phyloP scores from a whole-genome alignment of 2,113 vertebrate genomes.

The Zingel zingel region DNA sequence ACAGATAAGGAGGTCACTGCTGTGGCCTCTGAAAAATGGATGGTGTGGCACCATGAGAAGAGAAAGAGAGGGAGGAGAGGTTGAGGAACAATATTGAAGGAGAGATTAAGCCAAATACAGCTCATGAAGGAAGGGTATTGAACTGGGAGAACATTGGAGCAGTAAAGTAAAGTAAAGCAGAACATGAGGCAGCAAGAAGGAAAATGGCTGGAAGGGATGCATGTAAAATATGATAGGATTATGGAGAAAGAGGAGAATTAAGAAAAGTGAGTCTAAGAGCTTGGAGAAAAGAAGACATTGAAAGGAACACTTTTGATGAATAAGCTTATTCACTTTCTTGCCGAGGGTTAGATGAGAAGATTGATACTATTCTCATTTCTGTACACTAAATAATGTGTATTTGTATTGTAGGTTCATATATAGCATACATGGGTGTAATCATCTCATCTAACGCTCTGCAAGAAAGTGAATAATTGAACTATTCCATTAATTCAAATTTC shows the following conservation, averaged over 20 bases:
- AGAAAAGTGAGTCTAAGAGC: not conserved
- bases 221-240: not conserved
- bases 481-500: not conserved
- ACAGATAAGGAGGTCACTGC: conserved; percentile 21
- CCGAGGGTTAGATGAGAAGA: not conserved
- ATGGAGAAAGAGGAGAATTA: not conserved
- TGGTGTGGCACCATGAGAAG: not conserved
- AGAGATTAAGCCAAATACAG: not conserved
- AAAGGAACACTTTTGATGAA: not conserved
- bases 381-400: too few species aligned
- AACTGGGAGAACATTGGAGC: not conserved
- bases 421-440: not conserved
- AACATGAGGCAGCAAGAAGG: not conserved
- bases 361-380: too few species aligned
- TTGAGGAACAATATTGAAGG: not conserved
- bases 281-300: too few species aligned
- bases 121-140: not conserved
- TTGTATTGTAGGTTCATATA: not conserved
- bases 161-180: conserved; percentile 17
- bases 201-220: conserved; percentile 18
- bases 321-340: fast-evolving
- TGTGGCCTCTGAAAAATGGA: conserved; percentile 23
- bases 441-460: not conserved
- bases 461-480: not conserved
- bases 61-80: not conserved